Base-by-base conservation (phyloP, 2,113 vertebrate species). In the Silurus meridionalis region DNA sequence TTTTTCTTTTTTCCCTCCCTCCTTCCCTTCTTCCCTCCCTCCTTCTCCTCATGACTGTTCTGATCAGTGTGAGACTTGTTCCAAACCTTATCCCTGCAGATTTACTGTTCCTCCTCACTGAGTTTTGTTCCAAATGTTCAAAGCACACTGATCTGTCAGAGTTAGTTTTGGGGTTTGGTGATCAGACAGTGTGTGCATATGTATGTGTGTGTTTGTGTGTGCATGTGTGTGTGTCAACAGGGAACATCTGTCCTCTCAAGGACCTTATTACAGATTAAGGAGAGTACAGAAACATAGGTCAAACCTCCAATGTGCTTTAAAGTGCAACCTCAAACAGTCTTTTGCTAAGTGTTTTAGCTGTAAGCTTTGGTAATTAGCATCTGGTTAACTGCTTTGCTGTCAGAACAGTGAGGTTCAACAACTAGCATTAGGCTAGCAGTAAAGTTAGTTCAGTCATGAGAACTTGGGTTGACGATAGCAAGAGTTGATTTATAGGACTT, bases 201-300 rank as follows among this genome's bases (percentile, higher is more conserved):
- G 89, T 83, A 87, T 61, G 87, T 90, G 88, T 90, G 85, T 87
- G 21, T 8, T 8, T 50, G 21, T 80, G 57, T 60, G 57, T 80
- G 74, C 58, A 60, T 87, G 89, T 84, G 88, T 64, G 87, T 90
- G 87, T 90, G 60, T 8, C 72, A 21, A 75, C 19, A n/a, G 21
- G 19, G 50, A 21, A 52, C 72, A 53, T 77, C 74, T 15, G 60
- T 28, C 74, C 74, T 52, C 78, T 80, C 10, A 14, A 11, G 74
- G 21, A 23, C 50, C 48, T n/a, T 53, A 52, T n/a, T 75, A 53
- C n/a, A 8, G 50, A n/a, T 74, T 50, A 14, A 46, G 7, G 21
- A 67, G 28, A 2, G 46, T 21, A 5, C 21, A 21, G n/a, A 74
- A 74, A 23, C 17, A 71, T 25, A 69, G 23, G 71, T 11, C 19